phyloP scores from a whole-genome alignment of 2,113 vertebrate genomes.

The Centropus bengalensis region DNA sequence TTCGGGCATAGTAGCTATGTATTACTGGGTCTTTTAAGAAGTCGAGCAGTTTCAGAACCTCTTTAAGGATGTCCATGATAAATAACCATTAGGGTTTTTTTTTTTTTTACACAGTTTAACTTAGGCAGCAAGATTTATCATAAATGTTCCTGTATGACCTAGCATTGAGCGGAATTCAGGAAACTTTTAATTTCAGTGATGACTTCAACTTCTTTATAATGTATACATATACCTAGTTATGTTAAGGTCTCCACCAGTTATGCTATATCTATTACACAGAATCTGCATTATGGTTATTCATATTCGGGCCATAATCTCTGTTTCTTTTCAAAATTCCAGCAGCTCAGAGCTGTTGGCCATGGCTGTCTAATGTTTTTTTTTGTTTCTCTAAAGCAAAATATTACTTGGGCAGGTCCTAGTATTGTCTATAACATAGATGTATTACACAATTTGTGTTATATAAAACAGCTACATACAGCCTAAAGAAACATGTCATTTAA shows the following conservation, averaged over 20 bases:
- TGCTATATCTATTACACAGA: not conserved
- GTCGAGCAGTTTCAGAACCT: not conserved
- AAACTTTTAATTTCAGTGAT: constrained; percentile 10
- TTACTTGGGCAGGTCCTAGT: not conserved
- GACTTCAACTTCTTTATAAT: not conserved
- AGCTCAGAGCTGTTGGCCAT: not conserved
- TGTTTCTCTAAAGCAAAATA: constrained; percentile 5
- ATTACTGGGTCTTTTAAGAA: not conserved
- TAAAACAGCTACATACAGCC: not conserved
- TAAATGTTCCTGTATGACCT: not conserved
- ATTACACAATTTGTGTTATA: not conserved
- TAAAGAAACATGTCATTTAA: not conserved
- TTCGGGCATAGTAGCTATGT: not conserved
- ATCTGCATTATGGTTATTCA: not conserved
- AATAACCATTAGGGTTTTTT: not conserved
- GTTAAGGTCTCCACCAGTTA: not conserved
- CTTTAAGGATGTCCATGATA: not conserved
- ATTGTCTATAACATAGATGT: not conserved
- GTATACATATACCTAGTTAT: not conserved
- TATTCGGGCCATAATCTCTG: not conserved
- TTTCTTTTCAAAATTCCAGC: constrained; percentile 14
- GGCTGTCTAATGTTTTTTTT: not conserved
- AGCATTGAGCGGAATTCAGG: not conserved
- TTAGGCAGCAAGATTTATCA: not conserved
- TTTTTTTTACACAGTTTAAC: not conserved